Percentiles rank a stretch among this genome's conserved stretches.
Conservation (phyloP, 2,888 invertebrate genomes). For the Eupithecia centaureata region DNA sequence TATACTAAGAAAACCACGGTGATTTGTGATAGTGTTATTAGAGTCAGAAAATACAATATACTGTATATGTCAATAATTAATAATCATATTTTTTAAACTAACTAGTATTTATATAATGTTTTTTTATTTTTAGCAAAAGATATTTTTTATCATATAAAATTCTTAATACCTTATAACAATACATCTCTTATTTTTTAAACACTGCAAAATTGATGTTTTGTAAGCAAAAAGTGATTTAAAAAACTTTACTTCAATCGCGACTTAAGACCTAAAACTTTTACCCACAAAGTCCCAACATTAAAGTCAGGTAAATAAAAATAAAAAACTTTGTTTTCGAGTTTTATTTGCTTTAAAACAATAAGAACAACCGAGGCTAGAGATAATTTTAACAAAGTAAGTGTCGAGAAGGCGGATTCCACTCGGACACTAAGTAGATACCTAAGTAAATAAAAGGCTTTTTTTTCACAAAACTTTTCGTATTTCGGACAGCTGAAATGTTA, state of each 20-base stretch:
- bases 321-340: constrained; percentile 3
- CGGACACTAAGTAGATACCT: constrained; percentile 40
- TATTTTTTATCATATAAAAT: no score
- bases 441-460: constrained; percentile 39
- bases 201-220: neutral
- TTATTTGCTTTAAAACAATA: constrained; percentile 17
- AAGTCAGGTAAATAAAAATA: constrained; percentile 12
- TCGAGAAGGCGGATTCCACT: constrained; percentile 34
- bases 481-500: constrained; percentile 49
- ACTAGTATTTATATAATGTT: no score
- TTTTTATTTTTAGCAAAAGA: no score
- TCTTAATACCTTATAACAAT: neutral
- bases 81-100: no score
- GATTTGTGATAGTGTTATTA: no score
- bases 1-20: no score
- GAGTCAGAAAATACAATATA: no score
- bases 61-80: no score
- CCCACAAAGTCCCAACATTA: constrained; percentile 8
- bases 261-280: neutral
- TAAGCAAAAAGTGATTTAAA: neutral
- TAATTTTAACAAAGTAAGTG: constrained; percentile 39
- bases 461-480: constrained; percentile 36
- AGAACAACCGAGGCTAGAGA: constrained; percentile 16
- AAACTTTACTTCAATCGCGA: neutral
- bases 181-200: neutral